Conservation (phyloP, 1,140 invertebrate species). For the Drosophila asahinai region DNA sequence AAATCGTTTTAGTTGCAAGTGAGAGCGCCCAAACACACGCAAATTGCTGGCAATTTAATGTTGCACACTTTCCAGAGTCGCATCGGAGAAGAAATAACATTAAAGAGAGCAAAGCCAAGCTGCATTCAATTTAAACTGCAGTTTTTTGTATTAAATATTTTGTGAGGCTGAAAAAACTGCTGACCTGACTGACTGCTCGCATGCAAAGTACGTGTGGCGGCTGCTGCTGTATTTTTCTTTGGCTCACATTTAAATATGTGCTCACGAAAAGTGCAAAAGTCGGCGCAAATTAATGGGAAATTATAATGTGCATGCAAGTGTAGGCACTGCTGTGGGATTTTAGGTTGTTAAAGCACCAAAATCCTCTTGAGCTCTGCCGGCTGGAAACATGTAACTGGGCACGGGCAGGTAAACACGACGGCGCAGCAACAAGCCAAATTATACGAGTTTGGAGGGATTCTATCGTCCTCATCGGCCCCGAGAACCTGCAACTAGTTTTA, state of each 20-base stretch:
- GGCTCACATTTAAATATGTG: constrained; percentile 67
- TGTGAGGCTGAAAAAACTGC: constrained; percentile 5
- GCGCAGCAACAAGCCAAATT: constrained; percentile 25
- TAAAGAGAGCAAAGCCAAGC: constrained; percentile 12
- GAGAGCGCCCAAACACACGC: constrained; percentile 49
- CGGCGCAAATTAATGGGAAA: constrained; percentile 73
- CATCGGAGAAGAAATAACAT: constrained; percentile 1
- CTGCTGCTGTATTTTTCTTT: constrained; percentile 18
- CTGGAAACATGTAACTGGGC: constrained; percentile 18
- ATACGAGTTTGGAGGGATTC: background rate
- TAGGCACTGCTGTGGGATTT: constrained; percentile 5
- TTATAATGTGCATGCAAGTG: constrained; percentile 51
- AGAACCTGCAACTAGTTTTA: constrained; percentile 10
- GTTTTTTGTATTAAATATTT: constrained; percentile 29
- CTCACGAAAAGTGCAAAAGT: constrained; percentile 65
- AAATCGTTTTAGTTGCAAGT: constrained; percentile 79
- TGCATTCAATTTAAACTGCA: constrained; percentile 8
- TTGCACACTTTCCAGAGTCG: constrained; percentile 49
- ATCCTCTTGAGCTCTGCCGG: background rate
- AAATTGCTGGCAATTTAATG: constrained; percentile 50
- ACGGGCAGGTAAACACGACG: constrained; percentile 5
- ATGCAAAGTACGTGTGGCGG: constrained; percentile 16
- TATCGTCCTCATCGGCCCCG: background rate
- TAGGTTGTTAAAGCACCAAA: constrained; percentile 11
- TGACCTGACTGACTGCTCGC: constrained; percentile 19